A percentile compares a stretch with the other conserved stretches of the same genome.
Conservation (phyloP, 2,113 vertebrate genomes). For the Psettodes erumei region DNA sequence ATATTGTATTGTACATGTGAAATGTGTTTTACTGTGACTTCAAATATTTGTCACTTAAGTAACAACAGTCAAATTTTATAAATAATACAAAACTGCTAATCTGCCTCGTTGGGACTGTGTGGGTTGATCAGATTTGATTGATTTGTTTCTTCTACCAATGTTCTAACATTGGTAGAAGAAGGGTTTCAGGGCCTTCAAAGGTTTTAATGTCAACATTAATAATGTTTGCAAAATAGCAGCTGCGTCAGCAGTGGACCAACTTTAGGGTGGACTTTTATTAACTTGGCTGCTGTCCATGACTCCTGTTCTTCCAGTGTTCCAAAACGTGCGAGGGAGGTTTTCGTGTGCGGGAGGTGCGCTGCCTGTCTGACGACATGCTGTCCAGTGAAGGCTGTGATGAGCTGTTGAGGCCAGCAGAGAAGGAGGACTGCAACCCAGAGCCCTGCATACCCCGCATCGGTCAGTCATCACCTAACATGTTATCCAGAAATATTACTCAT, state of each 20-base stretch:
- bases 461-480: slow-evolving; percentile 64
- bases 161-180: neutral
- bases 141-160: too few relatives aligned
- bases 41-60: neutral
- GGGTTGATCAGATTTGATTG: neutral
- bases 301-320: slow-evolving; percentile 86
- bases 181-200: neutral
- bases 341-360: slow-evolving; percentile 92
- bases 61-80: neutral
- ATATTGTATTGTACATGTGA: too few relatives aligned
- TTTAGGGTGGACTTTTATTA: neutral
- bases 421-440: slow-evolving; percentile 88
- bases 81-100: neutral
- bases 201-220: neutral
- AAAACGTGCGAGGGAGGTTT: slow-evolving; percentile 94
- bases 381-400: slow-evolving; percentile 86
- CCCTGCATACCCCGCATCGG: slow-evolving; percentile 91
- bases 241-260: neutral
- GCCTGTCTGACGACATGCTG: slow-evolving; percentile 89
- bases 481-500: neutral
- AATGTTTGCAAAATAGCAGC: neutral
- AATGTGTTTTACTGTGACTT: too few relatives aligned
- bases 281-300: neutral
- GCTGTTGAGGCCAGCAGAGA: slow-evolving; percentile 85
- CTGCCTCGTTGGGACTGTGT: neutral